Conservation (phyloP, 2,888 invertebrate genomes). For the Ennomos quercinarius region DNA sequence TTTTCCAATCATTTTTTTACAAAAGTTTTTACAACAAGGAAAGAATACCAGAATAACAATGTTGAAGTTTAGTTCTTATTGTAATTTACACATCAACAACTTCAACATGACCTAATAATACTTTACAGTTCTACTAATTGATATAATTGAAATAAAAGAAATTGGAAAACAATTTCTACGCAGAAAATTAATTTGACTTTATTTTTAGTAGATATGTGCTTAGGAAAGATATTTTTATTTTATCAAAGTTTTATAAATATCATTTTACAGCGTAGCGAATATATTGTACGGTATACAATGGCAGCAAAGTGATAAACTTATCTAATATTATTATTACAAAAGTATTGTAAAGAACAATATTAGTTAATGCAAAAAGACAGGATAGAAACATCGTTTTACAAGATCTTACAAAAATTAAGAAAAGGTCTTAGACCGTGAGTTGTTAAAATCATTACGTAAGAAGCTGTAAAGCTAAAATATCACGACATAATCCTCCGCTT, state of each 20-base stretch:
- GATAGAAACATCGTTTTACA: conserved; percentile 48
- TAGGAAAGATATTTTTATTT: conserved; percentile 67
- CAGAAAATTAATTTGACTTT: conserved; percentile 65
- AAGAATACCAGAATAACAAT: conserved; percentile 4
- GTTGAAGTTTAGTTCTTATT: conserved; percentile 19
- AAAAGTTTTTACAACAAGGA: neutral
- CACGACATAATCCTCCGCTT: conserved; percentile 70
- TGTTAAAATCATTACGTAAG: conserved; percentile 61
- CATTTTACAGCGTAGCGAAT: conserved; percentile 34
- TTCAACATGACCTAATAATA: conserved; percentile 71
- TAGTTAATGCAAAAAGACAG: conserved; percentile 36
- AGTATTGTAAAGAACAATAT: conserved; percentile 32
- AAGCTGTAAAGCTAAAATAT: conserved; percentile 84
- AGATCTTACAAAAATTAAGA: conserved; percentile 38
- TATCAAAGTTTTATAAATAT: conserved; percentile 42
- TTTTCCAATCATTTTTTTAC: conserved; percentile 5
- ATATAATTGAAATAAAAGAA: conserved; percentile 47
- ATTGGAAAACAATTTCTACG: conserved; percentile 50
- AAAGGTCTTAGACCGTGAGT: conserved; percentile 71
- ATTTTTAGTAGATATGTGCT: conserved; percentile 76
- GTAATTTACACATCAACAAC: conserved; percentile 48
- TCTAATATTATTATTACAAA: conserved; percentile 26
- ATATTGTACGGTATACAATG: conserved; percentile 23
- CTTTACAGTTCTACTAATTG: conserved; percentile 60
- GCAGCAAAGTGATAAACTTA: conserved; percentile 39